Evolutionary conservation across 2,797 vertebrate genomes (phyloP).

Genomic region (Margarornis squamiger): DNA sequence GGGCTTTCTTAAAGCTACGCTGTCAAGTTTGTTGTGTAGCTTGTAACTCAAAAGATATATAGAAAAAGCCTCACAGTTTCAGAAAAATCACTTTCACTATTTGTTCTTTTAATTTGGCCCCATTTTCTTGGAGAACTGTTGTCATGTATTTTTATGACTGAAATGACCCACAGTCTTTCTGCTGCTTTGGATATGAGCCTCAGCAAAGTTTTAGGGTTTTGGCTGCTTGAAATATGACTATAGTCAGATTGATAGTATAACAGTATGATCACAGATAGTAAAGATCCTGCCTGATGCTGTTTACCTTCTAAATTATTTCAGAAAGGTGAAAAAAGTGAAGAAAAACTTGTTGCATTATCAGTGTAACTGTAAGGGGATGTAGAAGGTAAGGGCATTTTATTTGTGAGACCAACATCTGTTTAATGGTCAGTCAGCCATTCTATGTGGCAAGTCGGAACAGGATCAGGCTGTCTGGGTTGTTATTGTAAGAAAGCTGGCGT

Average conservation of each 20-base stretch:
- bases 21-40: background rate
- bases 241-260: background rate
- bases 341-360: background rate
- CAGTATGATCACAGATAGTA: background rate
- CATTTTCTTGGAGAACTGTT: background rate
- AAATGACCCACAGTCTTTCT: background rate
- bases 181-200: background rate
- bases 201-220: background rate
- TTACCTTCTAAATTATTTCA: background rate
- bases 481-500: background rate
- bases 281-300: background rate
- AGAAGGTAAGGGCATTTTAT: background rate
- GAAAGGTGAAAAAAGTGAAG: background rate
- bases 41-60: background rate
- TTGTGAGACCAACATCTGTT: background rate
- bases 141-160: background rate
- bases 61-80: background rate
- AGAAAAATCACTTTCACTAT: background rate
- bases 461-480: background rate
- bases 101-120: background rate
- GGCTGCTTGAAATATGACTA: background rate
- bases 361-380: background rate
- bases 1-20: background rate
- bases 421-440: background rate
- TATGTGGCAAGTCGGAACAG: background rate